Conservation (phyloP, 2,797 vertebrate species). For the Ptychobarbus kaznakovi region DNA sequence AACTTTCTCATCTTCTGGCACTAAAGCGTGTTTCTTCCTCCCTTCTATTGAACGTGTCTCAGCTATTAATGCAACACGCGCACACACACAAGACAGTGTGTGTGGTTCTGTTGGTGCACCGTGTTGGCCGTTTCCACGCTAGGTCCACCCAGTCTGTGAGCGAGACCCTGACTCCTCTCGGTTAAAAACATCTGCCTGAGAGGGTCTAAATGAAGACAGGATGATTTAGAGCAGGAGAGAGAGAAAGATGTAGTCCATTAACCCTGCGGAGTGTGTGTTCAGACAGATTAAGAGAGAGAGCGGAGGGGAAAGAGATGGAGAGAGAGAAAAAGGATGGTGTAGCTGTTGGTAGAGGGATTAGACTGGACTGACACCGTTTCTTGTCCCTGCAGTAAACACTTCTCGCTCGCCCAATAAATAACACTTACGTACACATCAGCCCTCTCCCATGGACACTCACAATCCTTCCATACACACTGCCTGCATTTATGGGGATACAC, state of each 20-base stretch:
- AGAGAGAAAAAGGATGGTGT: constrained; percentile 15
- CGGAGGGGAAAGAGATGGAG: constrained; percentile 6
- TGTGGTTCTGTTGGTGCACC: constrained; percentile 36
- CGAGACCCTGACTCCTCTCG: constrained; percentile 24
- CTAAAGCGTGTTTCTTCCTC: constrained; percentile 61
- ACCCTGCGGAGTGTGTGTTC: constrained; percentile 50
- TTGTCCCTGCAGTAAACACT: constrained; percentile 49
- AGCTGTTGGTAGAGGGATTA: constrained; percentile 37
- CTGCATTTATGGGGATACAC: constrained; percentile 34
- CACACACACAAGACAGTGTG: constrained; percentile 44
- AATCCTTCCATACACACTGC: constrained; percentile 38
- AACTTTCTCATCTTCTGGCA: constrained; percentile 68
- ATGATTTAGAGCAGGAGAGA: constrained; percentile 48
- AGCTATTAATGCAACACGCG: constrained; percentile 58
- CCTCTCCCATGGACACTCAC: constrained; percentile 35
- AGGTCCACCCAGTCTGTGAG: constrained; percentile 8
- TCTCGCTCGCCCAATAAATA: constrained; percentile 45
- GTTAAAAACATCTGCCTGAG: constrained; percentile 52
- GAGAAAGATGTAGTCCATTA: constrained; percentile 56
- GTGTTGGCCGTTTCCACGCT: constrained; percentile 13
- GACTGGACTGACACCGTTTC: constrained; percentile 26
- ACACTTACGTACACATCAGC: constrained; percentile 41
- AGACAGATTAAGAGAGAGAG: constrained; percentile 36
- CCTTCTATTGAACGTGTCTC: constrained; percentile 59
- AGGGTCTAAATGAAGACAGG: constrained; percentile 51